Conservation (phyloP, 2,888 invertebrate genomes). For the Automeris io region DNA sequence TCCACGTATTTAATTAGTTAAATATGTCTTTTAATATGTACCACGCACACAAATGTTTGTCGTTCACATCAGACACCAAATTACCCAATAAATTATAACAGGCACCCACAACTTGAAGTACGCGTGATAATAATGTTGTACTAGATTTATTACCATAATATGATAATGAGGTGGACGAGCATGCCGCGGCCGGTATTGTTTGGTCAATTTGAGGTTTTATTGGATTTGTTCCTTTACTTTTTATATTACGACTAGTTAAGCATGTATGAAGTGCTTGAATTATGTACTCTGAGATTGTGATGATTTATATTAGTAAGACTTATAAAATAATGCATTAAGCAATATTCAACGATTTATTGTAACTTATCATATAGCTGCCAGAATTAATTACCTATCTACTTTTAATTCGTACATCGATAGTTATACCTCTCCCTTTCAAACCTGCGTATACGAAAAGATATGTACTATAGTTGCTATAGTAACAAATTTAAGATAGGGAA, state of each 20-base stretch:
- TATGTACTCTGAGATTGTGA: background rate
- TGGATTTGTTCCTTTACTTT: constrained; percentile 5
- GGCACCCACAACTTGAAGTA: constrained; percentile 2
- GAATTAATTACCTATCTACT: too few relatives aligned
- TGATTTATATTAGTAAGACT: too few relatives aligned
- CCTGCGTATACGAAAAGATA: too few relatives aligned
- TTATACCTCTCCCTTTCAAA: too few relatives aligned
- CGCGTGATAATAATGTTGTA: constrained; percentile 5
- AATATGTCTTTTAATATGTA: background rate
- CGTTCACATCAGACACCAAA: background rate
- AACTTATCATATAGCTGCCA: too few relatives aligned
- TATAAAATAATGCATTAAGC: too few relatives aligned
- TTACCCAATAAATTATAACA: constrained; percentile 5
- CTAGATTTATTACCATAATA: constrained; percentile 10
- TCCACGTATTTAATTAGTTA: too few relatives aligned
- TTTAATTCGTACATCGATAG: too few relatives aligned
- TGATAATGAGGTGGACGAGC: constrained; percentile 6
- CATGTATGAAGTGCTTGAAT: background rate
- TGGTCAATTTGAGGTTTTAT: constrained; percentile 9
- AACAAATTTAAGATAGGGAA: too few relatives aligned
- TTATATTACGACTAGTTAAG: background rate
- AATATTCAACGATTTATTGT: too few relatives aligned
- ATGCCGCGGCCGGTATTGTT: constrained; percentile 5
- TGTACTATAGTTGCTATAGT: too few relatives aligned
- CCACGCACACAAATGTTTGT: background rate